Evolutionary conservation across 1,140 invertebrate genomes (phyloP), one percentile per base, ranked within the genome.

Genomic region (Caenorhabditis tropicalis): DNA sequence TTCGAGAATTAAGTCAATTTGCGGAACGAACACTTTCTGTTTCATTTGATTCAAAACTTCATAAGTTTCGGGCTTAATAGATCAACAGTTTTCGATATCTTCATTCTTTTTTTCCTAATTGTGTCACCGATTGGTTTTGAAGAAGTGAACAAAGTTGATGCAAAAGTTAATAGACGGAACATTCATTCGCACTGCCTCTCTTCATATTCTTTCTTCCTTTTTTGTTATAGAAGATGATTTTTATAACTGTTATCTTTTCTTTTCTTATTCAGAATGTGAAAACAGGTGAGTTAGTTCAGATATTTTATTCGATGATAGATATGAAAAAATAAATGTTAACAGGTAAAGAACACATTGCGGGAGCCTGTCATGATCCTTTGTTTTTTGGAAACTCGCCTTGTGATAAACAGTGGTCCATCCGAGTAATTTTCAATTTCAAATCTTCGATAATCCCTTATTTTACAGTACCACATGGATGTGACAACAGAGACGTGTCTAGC

Each of bases 391-490:
- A 43, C 15, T 24, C 65, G 6, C 65, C 65, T 2, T 74, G 65
- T 24, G 36, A 74, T n/a, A 74, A 74, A 24, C 33, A 43, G 6
- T 74, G 65, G 65, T 74, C 65, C 15, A 74, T 74, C 3, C n/a
- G 65, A 46, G 65, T 74, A 21, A 74, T n/a, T 24, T 1, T 27
- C 9, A 9, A 27, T 5, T 19, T 19, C n/a, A 51, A 51, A 19
- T 1, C 48, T 19, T n/a, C 19, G 16, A 29, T 29, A 58, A 27
- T 27, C 9, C 29, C 3, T 58, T 19, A 2, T 33, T n/a, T 65
- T 65, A 4, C 65, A 74, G 65, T 74, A 74, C 36, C n/a, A 43
- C n/a, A 74, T 74, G 65, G 65, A 74, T n/a, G 65, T 74, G 10
- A 0, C 33, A 15, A 74, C 65, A 10, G 65, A 74, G 24, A 74